Base-by-base conservation (phyloP, 2,113 vertebrate genomes). In the Halcyon senegalensis region DNA sequence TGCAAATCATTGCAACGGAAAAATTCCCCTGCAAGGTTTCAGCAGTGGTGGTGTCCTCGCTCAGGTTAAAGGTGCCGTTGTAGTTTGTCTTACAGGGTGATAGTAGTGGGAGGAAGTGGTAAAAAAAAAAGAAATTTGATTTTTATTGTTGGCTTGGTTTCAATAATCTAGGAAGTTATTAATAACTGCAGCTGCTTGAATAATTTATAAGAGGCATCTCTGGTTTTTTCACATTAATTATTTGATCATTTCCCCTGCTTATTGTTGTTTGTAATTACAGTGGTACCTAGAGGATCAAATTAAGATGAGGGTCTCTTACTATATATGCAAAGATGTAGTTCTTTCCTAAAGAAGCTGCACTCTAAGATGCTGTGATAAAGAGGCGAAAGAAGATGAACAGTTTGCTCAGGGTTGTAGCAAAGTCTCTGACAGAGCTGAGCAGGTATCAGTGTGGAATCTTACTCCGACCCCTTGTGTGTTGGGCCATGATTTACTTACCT, bases 181-280 rank as follows among this genome's bases (percentile, higher is more conserved):
- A 95, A 90, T 92, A 94, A 89, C 56, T 85, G 25, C 10, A 78
- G 19, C n/a, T 55, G 18, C 66, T 72, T 87, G 84, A 91, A 84
- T 96, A 84, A 92, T 82, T 93, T 89, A 78, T 75, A 84, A 37
- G 44, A 69, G 31, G 11, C 44, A 79, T 87, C 50, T 93, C 48
- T 90, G 24, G 43, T 81, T 93, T 91, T 85, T 94, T 25, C 55
- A 50, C 41, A 58, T 90, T 81, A 94, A 84, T 89, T 89, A 93
- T 96, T 94, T 89, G 68, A 95, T 94, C 16, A 73, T 87, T 93
- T 87, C 83, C 92, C 48, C 31, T 78, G 43, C 63, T 92, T 93
- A 90, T 82, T 91, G 55, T 90, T 96, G 64, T 89, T 89, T 92
- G 63, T 73, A 91, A 87, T 93, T 95, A 89, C 66, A 69, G 53